Evolutionary conservation across 2,797 vertebrate species (phyloP).

Genomic region (Catamblyrhynchus diadema): DNA sequence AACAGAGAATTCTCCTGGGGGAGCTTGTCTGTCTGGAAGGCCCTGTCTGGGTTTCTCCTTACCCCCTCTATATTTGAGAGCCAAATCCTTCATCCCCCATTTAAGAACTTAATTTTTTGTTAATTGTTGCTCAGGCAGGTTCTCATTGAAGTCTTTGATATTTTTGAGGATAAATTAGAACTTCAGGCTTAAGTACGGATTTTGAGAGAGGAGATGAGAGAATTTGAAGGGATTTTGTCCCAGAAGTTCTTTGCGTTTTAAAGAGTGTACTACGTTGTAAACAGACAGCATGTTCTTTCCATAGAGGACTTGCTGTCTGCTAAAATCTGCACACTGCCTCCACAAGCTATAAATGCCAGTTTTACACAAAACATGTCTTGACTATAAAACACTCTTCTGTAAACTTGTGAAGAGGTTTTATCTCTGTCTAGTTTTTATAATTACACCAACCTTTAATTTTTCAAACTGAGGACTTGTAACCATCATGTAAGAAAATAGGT

Average conservation of each 20-base stretch:
- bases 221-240: background rate
- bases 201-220: background rate
- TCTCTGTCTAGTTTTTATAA: background rate
- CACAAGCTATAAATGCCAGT: slow-evolving; percentile 35
- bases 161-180: background rate
- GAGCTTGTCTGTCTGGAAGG: background rate
- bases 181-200: background rate
- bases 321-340: background rate
- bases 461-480: background rate
- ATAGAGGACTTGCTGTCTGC: background rate
- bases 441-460: slow-evolving; percentile 10
- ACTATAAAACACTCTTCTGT: slow-evolving; percentile 12
- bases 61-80: background rate
- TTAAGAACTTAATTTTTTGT: background rate
- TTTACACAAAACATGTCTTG: slow-evolving; percentile 14
- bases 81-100: background rate
- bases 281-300: background rate
- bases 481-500: background rate
- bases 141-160: background rate
- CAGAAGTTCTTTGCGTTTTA: background rate
- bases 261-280: background rate
- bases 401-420: slow-evolving; percentile 21
- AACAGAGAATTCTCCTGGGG: background rate
- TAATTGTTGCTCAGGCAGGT: background rate
- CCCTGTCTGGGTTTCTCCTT: background rate